phyloP scores from a whole-genome alignment of 64 coral and sea anemone genomes.

The Orbicella faveolata region DNA sequence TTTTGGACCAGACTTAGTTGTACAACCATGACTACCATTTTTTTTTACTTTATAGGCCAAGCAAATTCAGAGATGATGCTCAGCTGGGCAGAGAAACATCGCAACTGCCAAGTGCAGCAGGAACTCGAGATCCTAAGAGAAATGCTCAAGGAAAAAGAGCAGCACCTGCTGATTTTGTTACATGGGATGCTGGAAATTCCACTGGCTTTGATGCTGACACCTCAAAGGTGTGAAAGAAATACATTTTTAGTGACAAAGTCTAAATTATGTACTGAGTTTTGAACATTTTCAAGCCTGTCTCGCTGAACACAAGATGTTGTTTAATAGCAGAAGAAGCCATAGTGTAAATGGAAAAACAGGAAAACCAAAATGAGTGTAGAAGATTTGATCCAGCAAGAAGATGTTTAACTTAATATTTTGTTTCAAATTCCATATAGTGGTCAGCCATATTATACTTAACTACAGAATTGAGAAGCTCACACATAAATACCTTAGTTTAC shows the following conservation, averaged over 20 bases:
- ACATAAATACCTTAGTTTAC: too few relatives aligned
- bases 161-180: background rate
- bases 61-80: background rate
- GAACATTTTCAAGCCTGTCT: background rate
- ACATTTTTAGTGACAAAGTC: too few relatives aligned
- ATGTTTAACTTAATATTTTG: too few relatives aligned
- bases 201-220: conserved; percentile 44
- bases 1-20: too few relatives aligned
- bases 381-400: too few relatives aligned
- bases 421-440: too few relatives aligned
- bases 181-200: conserved; percentile 15
- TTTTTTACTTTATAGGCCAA: background rate
- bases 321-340: too few relatives aligned
- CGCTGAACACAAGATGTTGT: background rate
- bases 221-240: background rate
- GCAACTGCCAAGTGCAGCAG: background rate
- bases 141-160: background rate
- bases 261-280: background rate
- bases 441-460: too few relatives aligned
- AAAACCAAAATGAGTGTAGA: too few relatives aligned
- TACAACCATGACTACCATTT: background rate
- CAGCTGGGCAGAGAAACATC: too few relatives aligned
- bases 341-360: too few relatives aligned
- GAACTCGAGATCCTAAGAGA: background rate
- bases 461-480: too few relatives aligned